Percentiles rank a stretch among this genome's conserved stretches.
Evolutionary conservation across 1,140 invertebrate species (phyloP).

Genomic region (Cardiocondyla obscurior): DNA sequence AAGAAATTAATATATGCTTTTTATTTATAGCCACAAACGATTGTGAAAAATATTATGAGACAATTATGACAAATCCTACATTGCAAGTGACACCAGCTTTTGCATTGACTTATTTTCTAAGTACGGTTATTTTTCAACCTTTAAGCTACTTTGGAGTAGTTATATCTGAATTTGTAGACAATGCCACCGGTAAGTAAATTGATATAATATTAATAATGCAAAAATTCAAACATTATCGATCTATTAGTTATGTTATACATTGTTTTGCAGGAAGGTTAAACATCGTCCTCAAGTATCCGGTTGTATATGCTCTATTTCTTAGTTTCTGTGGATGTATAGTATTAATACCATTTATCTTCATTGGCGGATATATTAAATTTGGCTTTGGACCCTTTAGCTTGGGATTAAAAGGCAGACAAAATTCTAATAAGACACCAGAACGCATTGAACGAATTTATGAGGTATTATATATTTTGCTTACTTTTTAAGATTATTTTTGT

Average conservation of each 20-base stretch:
- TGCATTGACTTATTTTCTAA: slow-evolving; percentile 72
- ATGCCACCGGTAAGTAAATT: slow-evolving; percentile 69
- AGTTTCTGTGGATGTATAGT: slow-evolving; percentile 45
- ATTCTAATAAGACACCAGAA: slow-evolving; percentile 19
- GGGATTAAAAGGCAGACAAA: slow-evolving; percentile 33
- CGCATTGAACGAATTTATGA: slow-evolving; percentile 38
- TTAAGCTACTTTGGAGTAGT: slow-evolving; percentile 58
- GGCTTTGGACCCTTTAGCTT: slow-evolving; percentile 62
- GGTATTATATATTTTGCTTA: slow-evolving; percentile 24
- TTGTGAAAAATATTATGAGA: slow-evolving; percentile 73
- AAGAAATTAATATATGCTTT: background rate
- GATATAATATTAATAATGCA: background rate
- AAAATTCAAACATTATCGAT: background rate
- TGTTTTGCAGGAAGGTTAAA: slow-evolving; percentile 41
- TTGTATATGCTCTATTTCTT: slow-evolving; percentile 35
- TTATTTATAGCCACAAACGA: slow-evolving; percentile 58
- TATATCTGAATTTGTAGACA: slow-evolving; percentile 67
- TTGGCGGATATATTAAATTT: slow-evolving; percentile 64
- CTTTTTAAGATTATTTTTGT: background rate
- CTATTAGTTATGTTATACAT: background rate
- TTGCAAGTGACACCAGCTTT: slow-evolving; percentile 73
- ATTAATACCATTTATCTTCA: slow-evolving; percentile 51
- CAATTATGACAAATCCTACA: slow-evolving; percentile 68
- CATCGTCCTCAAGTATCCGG: background rate
- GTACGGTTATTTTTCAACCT: slow-evolving; percentile 65